Percentiles rank a stretch among this genome's conserved stretches.
These are phyloP conservation scores for Meganola albula DNA, from an alignment of 2,888 invertebrate species.

Conservation along the genomic window DNA sequence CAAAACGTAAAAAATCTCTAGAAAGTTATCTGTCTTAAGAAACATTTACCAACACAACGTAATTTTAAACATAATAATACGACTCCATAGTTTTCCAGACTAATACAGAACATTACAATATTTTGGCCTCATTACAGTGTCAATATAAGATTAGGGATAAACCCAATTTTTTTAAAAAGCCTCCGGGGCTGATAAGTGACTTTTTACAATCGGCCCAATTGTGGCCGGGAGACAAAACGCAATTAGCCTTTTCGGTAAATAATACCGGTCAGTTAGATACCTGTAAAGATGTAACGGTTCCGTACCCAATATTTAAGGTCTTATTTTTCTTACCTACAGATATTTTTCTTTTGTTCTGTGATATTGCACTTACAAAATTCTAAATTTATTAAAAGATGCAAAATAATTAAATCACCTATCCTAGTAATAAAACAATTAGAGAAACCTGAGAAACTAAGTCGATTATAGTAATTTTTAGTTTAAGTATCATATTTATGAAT, in stretches of 20 bases:
- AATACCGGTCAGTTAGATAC: slow-evolving; percentile 16
- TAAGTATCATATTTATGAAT: too few relatives aligned
- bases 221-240: slow-evolving; percentile 60
- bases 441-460: too few relatives aligned
- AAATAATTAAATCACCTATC: too few relatives aligned
- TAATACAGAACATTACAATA: slow-evolving; percentile 55
- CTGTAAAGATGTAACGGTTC: slow-evolving; percentile 7
- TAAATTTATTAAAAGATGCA: too few relatives aligned
- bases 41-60: background rate
- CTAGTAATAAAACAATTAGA: too few relatives aligned
- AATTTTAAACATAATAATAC: background rate
- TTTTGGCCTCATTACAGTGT: slow-evolving; percentile 74
- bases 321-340: background rate
- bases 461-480: too few relatives aligned
- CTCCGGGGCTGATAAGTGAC: slow-evolving; percentile 43
- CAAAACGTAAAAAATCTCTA: too few relatives aligned
- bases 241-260: slow-evolving; percentile 34
- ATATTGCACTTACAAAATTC: too few relatives aligned
- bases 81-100: slow-evolving; percentile 18
- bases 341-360: too few relatives aligned
- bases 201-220: slow-evolving; percentile 57
- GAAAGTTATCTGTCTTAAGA: too few relatives aligned
- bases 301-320: slow-evolving; percentile 2
- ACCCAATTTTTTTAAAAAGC: slow-evolving; percentile 59
- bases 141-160: slow-evolving; percentile 77